phyloP scores from a whole-genome alignment of 2,888 invertebrate genomes.

The Strigamia transsilvanica region DNA sequence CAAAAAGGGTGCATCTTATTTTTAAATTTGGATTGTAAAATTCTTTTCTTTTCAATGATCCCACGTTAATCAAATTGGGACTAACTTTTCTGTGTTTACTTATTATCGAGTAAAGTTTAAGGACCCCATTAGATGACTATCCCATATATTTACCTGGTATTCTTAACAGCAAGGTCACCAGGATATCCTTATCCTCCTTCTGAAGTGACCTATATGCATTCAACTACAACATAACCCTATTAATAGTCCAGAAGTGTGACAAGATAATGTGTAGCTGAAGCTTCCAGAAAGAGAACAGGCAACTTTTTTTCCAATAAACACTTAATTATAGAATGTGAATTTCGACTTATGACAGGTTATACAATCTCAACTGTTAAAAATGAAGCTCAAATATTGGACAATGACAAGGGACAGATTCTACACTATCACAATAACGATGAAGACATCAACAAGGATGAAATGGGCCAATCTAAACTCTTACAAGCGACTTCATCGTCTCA shows the following conservation, averaged over 20 bases:
- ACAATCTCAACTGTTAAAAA: neutral
- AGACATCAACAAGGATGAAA: neutral
- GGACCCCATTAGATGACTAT: neutral
- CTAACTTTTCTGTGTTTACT: neutral
- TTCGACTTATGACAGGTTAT: neutral
- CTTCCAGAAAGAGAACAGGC: too few relatives aligned
- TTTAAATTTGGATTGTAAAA: too few relatives aligned
- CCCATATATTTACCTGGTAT: slow-evolving; percentile 9
- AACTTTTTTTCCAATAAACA: too few relatives aligned
- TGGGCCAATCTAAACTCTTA: neutral
- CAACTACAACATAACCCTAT: slow-evolving; percentile 9
- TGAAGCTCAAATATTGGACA: neutral
- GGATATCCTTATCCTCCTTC: slow-evolving; percentile 38
- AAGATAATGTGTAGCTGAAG: too few relatives aligned
- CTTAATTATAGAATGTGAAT: neutral
- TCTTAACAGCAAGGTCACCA: neutral
- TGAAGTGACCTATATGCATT: slow-evolving; percentile 20
- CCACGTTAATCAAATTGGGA: neutral
- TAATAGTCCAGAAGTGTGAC: neutral
- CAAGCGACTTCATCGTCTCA: neutral
- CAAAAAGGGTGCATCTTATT: neutral
- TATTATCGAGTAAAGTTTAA: neutral
- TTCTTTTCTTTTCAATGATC: neutral
- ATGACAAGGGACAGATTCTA: neutral
- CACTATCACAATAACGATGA: neutral